These are phyloP conservation scores for Spondyliosoma cantharus DNA, from an alignment of 2,797 vertebrate species.

Conservation along the genomic window DNA sequence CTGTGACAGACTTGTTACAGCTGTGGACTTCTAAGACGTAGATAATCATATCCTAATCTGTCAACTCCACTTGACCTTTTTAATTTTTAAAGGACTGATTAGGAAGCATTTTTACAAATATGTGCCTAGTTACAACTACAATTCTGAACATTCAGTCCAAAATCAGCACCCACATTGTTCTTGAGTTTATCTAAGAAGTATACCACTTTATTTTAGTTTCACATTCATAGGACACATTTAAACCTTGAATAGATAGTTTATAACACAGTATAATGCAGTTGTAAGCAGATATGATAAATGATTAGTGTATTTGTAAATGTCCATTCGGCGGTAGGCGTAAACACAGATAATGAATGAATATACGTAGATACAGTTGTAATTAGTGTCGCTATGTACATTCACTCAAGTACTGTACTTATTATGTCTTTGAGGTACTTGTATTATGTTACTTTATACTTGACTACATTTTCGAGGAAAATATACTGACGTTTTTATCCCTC, in stretches of 20 bases:
- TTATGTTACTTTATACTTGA: not conserved
- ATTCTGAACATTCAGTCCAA: not conserved
- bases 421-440: too few species aligned
- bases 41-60: too few species aligned
- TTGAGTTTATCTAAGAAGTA: not conserved
- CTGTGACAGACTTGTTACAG: not conserved
- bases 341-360: not conserved
- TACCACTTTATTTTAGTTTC: not conserved
- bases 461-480: not conserved
- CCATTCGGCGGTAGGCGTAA: too few species aligned
- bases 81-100: not conserved
- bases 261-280: too few species aligned
- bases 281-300: not conserved
- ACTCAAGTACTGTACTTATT: not conserved
- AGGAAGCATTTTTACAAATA: not conserved
- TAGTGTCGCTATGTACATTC: not conserved
- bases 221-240: not conserved
- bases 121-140: not conserved
- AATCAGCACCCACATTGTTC: not conserved
- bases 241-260: not conserved
- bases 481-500: not conserved
- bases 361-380: not conserved
- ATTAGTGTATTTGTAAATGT: not conserved
- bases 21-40: not conserved
- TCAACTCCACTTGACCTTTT: too few species aligned